A percentile compares a stretch with the other conserved stretches of the same genome.
Conservation (phyloP, 1,140 invertebrate species). For the Polyergus mexicanus region DNA sequence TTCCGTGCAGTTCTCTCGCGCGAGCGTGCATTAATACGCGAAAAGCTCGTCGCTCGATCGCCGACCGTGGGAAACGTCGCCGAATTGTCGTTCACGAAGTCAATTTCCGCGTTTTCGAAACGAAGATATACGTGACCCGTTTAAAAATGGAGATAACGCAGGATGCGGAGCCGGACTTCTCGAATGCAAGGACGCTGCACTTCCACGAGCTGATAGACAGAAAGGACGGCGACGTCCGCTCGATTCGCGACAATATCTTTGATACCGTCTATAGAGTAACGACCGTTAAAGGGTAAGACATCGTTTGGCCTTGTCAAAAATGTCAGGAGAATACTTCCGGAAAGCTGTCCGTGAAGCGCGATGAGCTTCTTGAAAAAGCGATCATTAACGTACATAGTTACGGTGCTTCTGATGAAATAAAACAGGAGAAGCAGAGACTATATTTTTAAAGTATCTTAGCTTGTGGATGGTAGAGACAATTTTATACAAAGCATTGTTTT, state of each 20-base stretch:
- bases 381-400: background rate
- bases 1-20: conserved; percentile 30
- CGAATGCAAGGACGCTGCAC: conserved; percentile 63
- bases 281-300: conserved; percentile 58
- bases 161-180: conserved; percentile 61
- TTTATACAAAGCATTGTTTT: background rate
- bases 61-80: background rate
- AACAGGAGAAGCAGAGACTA: background rate
- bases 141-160: conserved; percentile 42
- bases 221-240: conserved; percentile 33
- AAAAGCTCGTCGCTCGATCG: conserved; percentile 36
- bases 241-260: conserved; percentile 38
- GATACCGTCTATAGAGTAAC: conserved; percentile 63
- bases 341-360: background rate
- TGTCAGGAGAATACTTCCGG: background rate
- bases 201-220: conserved; percentile 39
- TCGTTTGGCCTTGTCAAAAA: background rate
- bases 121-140: background rate
- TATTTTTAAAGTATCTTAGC: background rate
- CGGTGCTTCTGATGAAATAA: background rate
- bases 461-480: background rate
- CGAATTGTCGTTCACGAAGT: conserved; percentile 7
- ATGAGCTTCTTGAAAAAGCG: background rate
- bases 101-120: conserved; percentile 33
- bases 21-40: conserved; percentile 48